These are phyloP conservation scores for Carabus problematicus DNA, from an alignment of 2,888 invertebrate genomes.

Conservation along the genomic window DNA sequence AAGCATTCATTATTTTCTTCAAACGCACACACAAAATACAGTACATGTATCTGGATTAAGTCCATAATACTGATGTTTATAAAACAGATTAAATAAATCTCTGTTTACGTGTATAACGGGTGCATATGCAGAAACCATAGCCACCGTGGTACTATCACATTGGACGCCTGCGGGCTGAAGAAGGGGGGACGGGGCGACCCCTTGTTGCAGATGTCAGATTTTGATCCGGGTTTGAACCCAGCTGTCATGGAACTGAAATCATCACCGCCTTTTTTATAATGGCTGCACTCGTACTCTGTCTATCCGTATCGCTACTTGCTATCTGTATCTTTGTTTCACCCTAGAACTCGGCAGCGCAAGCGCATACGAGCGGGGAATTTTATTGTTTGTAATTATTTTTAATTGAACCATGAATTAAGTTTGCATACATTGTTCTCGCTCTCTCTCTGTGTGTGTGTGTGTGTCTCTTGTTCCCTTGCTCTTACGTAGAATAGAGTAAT, in stretches of 20 bases:
- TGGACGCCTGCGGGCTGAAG: neutral
- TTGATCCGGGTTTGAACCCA: constrained; percentile 49
- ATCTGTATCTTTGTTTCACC: neutral
- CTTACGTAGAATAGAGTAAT: too few species aligned
- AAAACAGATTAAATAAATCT: constrained; percentile 41
- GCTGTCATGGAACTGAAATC: constrained; percentile 48
- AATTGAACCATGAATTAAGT: constrained; percentile 30
- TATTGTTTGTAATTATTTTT: constrained; percentile 34
- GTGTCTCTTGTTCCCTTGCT: too few species aligned
- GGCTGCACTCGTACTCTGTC: constrained; percentile 46
- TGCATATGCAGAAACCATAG: constrained; percentile 1
- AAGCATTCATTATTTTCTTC: too few species aligned
- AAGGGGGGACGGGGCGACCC: constrained; percentile 48
- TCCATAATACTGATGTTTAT: constrained; percentile 38
- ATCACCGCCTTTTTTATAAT: constrained; percentile 53
- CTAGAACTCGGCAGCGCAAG: neutral
- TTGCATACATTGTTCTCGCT: constrained; percentile 7
- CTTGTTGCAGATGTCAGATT: constrained; percentile 55
- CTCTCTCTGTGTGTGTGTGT: too few species aligned
- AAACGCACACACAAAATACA: too few species aligned
- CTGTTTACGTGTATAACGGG: constrained; percentile 11
- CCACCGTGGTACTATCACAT: constrained; percentile 6
- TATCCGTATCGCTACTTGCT: constrained; percentile 5
- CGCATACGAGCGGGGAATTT: constrained; percentile 21
- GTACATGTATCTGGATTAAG: constrained; percentile 41